These are phyloP conservation scores for Smutsia gigantea DNA, from an alignment of 2,797 vertebrate genomes.

Conservation along the genomic window DNA sequence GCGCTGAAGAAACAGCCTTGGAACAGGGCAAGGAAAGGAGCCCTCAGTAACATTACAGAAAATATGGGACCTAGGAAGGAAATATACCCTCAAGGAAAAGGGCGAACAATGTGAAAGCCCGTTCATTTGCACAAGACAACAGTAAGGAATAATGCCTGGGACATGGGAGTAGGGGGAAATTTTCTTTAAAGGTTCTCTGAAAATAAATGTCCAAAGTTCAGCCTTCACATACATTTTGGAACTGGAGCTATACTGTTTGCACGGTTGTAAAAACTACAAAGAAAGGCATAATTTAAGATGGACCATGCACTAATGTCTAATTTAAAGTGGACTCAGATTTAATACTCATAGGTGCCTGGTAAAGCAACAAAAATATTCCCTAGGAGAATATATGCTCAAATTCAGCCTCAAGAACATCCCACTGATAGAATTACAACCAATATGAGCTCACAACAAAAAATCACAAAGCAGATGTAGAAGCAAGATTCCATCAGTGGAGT, in stretches of 20 bases:
- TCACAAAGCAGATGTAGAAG: background rate
- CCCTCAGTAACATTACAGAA: background rate
- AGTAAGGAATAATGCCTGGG: background rate
- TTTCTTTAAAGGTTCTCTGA: background rate
- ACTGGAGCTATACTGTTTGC: background rate
- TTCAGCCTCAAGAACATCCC: background rate
- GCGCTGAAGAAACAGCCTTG: background rate
- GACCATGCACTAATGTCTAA: background rate
- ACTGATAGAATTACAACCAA: background rate
- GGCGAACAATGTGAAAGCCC: background rate
- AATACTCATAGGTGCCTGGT: background rate
- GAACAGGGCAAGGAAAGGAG: background rate
- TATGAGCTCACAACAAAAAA: background rate
- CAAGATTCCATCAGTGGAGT: background rate
- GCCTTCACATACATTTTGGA: background rate
- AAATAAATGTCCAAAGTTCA: background rate
- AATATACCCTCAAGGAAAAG: background rate
- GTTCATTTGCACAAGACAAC: background rate
- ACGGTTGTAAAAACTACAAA: background rate
- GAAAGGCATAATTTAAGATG: background rate
- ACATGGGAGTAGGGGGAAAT: accelerated
- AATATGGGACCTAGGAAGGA: background rate
- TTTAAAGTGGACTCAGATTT: slow-evolving; percentile 27
- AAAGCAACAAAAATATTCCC: background rate
- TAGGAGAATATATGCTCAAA: background rate